These are phyloP conservation scores for Aphelinus certus DNA, from an alignment of 1,140 invertebrate species.

Conservation along the genomic window DNA sequence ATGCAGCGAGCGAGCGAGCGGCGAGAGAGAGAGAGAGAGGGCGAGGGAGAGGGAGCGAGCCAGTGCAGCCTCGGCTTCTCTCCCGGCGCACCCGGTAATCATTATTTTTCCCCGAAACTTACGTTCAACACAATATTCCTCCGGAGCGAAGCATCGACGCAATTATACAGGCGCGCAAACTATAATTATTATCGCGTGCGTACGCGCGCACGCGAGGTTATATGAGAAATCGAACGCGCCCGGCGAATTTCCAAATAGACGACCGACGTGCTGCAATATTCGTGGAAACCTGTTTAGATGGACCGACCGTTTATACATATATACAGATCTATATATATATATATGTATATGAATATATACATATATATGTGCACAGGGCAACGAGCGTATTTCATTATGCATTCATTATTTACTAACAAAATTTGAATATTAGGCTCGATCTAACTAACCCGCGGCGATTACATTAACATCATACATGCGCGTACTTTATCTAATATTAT, in stretches of 20 bases:
- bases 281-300: slow-evolving; percentile 19
- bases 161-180: slow-evolving; percentile 8
- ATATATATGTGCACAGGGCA: neutral
- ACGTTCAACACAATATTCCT: slow-evolving; percentile 16
- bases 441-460: neutral
- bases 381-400: slow-evolving; percentile 1
- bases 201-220: neutral
- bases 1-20: neutral
- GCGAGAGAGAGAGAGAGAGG: neutral
- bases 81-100: slow-evolving; percentile 7
- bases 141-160: neutral
- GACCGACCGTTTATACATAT: neutral
- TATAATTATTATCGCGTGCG: slow-evolving; percentile 24
- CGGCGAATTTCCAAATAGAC: slow-evolving; percentile 1
- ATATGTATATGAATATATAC: neutral
- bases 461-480: too few species aligned
- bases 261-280: neutral
- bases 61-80: neutral
- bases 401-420: slow-evolving; percentile 1
- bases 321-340: neutral
- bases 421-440: slow-evolving; percentile 8
- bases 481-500: neutral
- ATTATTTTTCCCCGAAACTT: slow-evolving; percentile 35
- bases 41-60: too few species aligned
- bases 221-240: too few species aligned